Conservation (phyloP, 2,797 vertebrate species). For the Esox lucius region DNA sequence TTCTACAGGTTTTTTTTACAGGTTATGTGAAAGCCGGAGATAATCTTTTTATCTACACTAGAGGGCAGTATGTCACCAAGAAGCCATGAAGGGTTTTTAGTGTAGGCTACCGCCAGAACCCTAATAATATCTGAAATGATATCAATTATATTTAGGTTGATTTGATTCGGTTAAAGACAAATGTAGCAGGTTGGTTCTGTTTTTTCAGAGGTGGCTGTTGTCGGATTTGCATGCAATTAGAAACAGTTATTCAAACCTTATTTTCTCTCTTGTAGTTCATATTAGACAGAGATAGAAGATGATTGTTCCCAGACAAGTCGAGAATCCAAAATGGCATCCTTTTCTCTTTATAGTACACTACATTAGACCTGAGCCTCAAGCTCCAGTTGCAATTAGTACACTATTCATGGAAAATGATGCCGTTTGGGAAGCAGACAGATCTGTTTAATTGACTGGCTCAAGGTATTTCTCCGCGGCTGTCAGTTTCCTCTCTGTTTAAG, state of each 20-base stretch:
- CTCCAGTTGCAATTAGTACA: too few relatives aligned
- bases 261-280: constrained; percentile 30
- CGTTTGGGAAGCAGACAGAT: constrained; percentile 17
- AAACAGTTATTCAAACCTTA: constrained; percentile 20
- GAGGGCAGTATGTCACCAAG: constrained; percentile 81
- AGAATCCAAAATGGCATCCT: background rate
- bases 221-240: background rate
- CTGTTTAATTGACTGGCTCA: constrained; percentile 50
- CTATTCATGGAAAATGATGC: background rate
- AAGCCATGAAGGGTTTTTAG: constrained; percentile 11
- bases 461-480: constrained; percentile 35
- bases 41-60: constrained; percentile 68
- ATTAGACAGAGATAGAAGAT: constrained; percentile 15
- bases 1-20: background rate
- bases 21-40: background rate
- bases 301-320: constrained; percentile 20
- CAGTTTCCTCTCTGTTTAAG: constrained; percentile 27
- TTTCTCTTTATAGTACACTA: background rate
- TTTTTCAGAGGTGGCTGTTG: background rate
- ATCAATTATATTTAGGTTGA: background rate
- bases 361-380: too few relatives aligned
- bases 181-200: constrained; percentile 8
- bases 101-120: background rate
- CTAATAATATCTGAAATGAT: background rate
- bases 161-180: background rate